Conservation (phyloP, 2,797 vertebrate species). For the Anomalospiza imberbis region DNA sequence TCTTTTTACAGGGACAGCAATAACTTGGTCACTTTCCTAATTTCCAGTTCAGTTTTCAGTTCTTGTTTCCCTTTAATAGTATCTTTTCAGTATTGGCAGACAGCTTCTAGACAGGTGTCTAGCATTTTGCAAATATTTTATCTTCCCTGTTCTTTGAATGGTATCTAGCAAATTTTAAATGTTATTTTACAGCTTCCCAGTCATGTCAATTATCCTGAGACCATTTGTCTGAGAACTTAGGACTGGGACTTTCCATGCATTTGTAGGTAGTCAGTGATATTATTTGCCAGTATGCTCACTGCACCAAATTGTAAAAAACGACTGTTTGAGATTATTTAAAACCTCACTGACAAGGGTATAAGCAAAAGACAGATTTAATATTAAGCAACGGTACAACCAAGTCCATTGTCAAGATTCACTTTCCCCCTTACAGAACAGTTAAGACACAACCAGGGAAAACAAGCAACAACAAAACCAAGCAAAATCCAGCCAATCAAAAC, state of each 20-base stretch:
- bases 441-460: neutral
- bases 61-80: neutral
- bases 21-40: neutral
- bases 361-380: no score
- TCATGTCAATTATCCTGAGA: neutral
- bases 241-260: no score
- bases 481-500: neutral
- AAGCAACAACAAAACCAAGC: neutral
- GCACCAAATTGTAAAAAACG: fast-evolving
- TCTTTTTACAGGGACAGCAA: neutral
- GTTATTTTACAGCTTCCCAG: neutral
- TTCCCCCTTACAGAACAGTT: no score
- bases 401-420: neutral
- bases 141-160: neutral
- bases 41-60: neutral
- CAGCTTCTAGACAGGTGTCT: neutral
- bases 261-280: neutral
- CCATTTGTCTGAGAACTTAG: neutral
- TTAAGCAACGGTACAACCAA: no score
- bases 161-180: neutral
- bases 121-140: neutral
- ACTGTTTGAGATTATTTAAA: neutral
- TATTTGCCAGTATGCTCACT: neutral
- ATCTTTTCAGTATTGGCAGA: neutral
- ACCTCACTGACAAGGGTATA: no score